Percentiles rank a stretch among this genome's conserved stretches.
phyloP scores from a whole-genome alignment of 2,888 invertebrate species.

The Eristalinus aeneus region DNA sequence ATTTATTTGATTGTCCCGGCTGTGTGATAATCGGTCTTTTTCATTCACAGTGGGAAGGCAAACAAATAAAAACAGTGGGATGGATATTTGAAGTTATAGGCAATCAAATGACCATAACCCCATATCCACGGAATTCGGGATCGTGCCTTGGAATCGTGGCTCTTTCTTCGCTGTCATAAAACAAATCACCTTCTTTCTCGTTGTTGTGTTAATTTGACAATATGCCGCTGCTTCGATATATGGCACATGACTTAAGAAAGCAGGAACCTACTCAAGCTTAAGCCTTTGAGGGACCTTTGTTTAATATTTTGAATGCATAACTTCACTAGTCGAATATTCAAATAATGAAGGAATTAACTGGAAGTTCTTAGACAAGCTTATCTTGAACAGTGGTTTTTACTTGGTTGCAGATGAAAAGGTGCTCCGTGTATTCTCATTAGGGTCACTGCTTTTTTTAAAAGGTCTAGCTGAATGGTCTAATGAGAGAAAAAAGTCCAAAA shows the following conservation, averaged over 20 bases:
- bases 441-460: background rate
- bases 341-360: background rate
- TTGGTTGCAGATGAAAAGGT: background rate
- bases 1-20: slow-evolving; percentile 62
- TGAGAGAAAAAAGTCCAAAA: background rate
- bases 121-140: slow-evolving; percentile 18
- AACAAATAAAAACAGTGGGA: slow-evolving; percentile 68
- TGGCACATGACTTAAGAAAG: slow-evolving; percentile 42
- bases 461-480: background rate
- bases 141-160: background rate
- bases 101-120: slow-evolving; percentile 51
- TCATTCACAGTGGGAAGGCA: slow-evolving; percentile 35
- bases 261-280: background rate
- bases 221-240: slow-evolving; percentile 44
- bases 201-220: slow-evolving; percentile 29
- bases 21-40: slow-evolving; percentile 60
- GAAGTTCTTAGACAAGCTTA: background rate
- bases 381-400: background rate
- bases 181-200: slow-evolving; percentile 29
- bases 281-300: background rate
- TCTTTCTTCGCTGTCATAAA: slow-evolving; percentile 35
- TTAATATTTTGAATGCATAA: background rate
- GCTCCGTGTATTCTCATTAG: background rate
- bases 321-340: background rate
- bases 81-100: slow-evolving; percentile 44